Base-by-base conservation (phyloP, 92 coral and sea anemone species). In the Palythoa grandiflora region DNA sequence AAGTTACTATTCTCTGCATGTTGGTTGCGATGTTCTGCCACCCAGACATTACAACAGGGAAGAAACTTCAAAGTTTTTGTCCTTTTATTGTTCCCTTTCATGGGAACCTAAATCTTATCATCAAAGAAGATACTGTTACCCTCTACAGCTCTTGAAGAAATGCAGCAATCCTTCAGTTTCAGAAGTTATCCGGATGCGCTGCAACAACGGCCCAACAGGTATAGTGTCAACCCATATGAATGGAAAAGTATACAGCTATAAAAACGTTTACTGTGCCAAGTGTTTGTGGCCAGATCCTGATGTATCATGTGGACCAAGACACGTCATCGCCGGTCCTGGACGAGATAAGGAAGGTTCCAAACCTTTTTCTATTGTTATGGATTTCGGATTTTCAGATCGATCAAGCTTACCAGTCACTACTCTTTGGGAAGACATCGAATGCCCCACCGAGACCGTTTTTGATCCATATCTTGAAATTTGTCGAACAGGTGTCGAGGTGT, bases 251-350 rank as follows among this genome's bases (percentile, higher is more conserved):
- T 0, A n/a, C 39, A 84, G 89, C 78, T 92, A 86, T 71, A 92
- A 78, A 68, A 92, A 92, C 79, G 66, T 79, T 11, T 83, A 88
- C 36, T 87, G 95, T 63, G 76, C 88, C 20, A 6, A 9, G 60
- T 89, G 93, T 66, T 68, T 72, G 36, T 2, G n/a, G n/a, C n/a
- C 47, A 65, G 80, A 57, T 48, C 72, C 85, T 52, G 6, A 89
- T 73, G 40, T 47, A 70, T 85, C 87, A 87, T 87, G 55, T 90
- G 93, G 93, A 75, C 77, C 77, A 39, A 12, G 0, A 28, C 28
- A 28, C 28, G 28, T 28, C 28, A 28, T 28, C 28, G 0, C 28
- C 28, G 28, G 0, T 28, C 28, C 28, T 28, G 28, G 28, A 28
- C 28, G 28, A 28, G 19, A 19, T 1, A 39, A 9, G 36, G 1